Base-by-base conservation (phyloP, 2,888 invertebrate genomes). In the Parelbella ahira region DNA sequence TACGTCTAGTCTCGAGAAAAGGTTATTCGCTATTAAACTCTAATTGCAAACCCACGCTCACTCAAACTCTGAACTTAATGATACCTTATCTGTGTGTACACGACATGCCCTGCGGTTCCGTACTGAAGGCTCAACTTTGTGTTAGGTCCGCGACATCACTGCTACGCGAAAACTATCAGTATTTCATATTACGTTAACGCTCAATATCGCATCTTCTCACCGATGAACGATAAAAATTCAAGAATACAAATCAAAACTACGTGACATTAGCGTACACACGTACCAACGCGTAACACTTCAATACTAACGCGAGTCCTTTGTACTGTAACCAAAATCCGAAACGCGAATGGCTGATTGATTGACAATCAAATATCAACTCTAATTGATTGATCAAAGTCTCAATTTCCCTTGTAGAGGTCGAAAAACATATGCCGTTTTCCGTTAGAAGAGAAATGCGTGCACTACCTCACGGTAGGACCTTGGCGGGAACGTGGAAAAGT, bases 401-500 rank as follows among this genome's bases (percentile, higher is more conserved):
- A 47, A 38, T 25, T 45, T 47, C 24, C 33, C 27, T 41, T 42
- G 44, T 25, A 13, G 18, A 25, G 11, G 15, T 34, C 15, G 28
- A 12, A 47, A 45, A 45, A 54, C 59, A 60, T 74, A 59, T 45
- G 61, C 49, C 65, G 54, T 59, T 77, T 58, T 54, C 49, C 46
- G 39, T 47, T 48, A 39, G 47, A 50, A 56, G 58, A 58, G 57
- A 62, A 76, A 69, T 68, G 68, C 67, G 68, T 78, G 72, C 70
- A 72, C 71, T 75, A 68, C 69, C 66, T 74, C 66, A 67, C 68
- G 57, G 62, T 69, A 64, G 70, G 68, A 76, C 77, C 77, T 47
- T 44, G 33, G 58, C 57, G 70, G 74, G 71, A 68, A 78, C 70
- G 68, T 74, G 72, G 68, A 68, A 72, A 63, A 70, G 78, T 74